phyloP scores from a whole-genome alignment of 92 coral and sea anemone genomes.

The Bergia sp. region DNA sequence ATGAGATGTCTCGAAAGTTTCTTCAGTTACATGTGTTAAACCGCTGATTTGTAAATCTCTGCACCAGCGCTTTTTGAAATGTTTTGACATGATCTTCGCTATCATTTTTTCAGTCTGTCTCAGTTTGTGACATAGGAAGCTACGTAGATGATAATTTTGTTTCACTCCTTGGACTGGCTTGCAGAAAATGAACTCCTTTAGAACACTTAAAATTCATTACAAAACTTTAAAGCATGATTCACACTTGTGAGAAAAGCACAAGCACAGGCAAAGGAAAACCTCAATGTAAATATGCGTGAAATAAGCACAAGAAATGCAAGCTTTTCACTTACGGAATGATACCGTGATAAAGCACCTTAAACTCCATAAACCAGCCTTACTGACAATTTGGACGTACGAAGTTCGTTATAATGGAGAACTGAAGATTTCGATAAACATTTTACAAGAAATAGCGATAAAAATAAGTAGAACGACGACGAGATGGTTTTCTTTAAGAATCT shows the following conservation, averaged over 20 bases:
- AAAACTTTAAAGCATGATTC: no score
- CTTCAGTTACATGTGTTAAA: background rate
- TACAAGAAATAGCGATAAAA: no score
- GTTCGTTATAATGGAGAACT: no score
- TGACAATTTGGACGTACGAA: no score
- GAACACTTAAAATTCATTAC: no score
- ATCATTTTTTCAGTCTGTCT: background rate
- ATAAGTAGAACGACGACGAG: no score
- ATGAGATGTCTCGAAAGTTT: background rate
- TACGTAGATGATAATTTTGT: background rate
- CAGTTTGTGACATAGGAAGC: background rate
- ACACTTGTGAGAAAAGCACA: no score
- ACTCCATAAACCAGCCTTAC: no score
- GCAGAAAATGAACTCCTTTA: background rate
- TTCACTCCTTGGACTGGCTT: background rate
- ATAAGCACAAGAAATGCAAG: background rate
- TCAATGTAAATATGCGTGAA: background rate
- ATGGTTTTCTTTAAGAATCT: no score
- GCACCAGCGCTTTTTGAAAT: background rate
- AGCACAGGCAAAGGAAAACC: no score
- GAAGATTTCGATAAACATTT: no score
- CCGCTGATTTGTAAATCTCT: background rate
- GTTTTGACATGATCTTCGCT: background rate
- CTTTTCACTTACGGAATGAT: background rate
- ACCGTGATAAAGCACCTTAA: no score